Base-by-base conservation (phyloP, 64 coral and sea anemone species). In the Cladopsammia gracilis region DNA sequence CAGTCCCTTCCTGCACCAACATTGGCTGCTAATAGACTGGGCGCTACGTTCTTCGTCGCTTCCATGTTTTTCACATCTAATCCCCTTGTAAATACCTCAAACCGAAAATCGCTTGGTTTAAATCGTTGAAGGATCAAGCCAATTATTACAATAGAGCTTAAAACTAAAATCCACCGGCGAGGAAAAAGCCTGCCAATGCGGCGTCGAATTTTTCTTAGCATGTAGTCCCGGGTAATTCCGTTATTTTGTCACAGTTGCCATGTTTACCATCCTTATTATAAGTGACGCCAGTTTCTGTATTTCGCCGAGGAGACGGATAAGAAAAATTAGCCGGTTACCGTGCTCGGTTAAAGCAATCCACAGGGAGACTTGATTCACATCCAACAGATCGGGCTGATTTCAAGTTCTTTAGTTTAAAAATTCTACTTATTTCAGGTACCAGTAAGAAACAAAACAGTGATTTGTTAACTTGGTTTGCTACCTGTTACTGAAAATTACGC, bases 201-300 rank as follows among this genome's bases (percentile, higher is more conserved):
- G 10, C 45, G 80, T 48, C 80, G 61, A 67, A 50, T 67, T 45
- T 7, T 66, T 84, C 61, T 84, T 9, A 47, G 45, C 80, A 84
- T 84, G 26, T 14, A 79, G 52, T 4, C 5, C n/a, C 6, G 16
- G 16, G 26, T 48, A 43, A 72, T 45, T 44, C 3, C 70, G 0
- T 75, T 15, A 75, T 49, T 50, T 50, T 75, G 8, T 10, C 45
- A 16, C 16, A 75, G 5, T 20, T 19, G 18, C 14, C 46, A 48
- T 46, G 12, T 10, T 73, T 34, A 34, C 34, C 34, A 34, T 34
- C 34, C 34, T 34, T 34, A 34, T 34, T 34, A 34, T 34, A 34
- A 34, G 34, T 34, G 34, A 34, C 34, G 34, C 34, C 34, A 34
- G 34, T 34, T 34, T 34, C 34, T 34, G 34, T 34, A 34, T 34